These are phyloP conservation scores for Tychaedon coryphoeus DNA, from an alignment of 2,113 vertebrate species.

Conservation along the genomic window DNA sequence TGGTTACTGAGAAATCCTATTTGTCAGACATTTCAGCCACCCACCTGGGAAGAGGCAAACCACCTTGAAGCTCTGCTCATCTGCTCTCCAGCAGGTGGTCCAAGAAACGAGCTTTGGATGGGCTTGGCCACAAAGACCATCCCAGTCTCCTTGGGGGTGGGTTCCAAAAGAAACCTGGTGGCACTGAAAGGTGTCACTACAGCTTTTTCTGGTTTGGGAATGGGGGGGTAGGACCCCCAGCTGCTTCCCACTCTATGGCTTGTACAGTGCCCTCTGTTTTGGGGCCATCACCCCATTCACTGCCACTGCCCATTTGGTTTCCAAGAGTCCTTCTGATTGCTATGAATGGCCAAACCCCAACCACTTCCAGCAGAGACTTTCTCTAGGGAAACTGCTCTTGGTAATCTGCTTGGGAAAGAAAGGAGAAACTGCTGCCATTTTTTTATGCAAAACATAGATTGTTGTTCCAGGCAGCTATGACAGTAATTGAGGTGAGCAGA, in stretches of 20 bases:
- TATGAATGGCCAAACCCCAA: not conserved
- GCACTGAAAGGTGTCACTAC: not conserved
- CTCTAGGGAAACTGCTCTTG: rapidly evolving
- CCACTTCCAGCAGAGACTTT: rapidly evolving
- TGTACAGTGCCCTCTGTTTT: not conserved
- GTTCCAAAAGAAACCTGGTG: not conserved
- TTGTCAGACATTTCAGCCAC: not conserved
- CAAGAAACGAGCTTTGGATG: rapidly evolving
- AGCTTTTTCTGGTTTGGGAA: not conserved
- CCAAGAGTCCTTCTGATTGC: not conserved
- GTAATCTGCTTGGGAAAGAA: not conserved
- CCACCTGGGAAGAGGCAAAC: not conserved
- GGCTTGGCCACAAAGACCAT: rapidly evolving
- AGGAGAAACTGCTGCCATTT: not conserved
- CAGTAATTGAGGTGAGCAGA: not conserved
- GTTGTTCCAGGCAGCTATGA: not conserved
- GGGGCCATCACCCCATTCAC: not conserved
- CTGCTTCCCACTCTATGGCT: not conserved
- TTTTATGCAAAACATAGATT: not conserved
- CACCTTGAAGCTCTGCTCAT: not conserved
- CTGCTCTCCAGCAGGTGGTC: not conserved
- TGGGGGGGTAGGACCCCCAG: not conserved
- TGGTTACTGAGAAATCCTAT: not conserved
- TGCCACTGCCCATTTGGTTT: not conserved
- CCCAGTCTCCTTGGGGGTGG: not conserved